Evolutionary conservation across 2,888 invertebrate species (phyloP).

Genomic region (Pollenia angustigena): DNA sequence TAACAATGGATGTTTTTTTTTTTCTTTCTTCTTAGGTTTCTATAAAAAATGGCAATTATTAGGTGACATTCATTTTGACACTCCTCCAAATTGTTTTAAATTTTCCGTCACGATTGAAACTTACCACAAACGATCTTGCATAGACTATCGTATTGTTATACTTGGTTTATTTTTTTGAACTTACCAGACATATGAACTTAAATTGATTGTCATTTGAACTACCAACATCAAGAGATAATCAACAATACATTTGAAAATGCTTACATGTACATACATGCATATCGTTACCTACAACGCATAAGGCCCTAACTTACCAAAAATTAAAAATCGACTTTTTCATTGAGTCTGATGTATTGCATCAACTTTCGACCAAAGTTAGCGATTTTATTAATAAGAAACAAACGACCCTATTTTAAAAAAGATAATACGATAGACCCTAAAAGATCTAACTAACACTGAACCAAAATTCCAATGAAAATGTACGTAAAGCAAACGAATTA

Average conservation of each 20-base stretch:
- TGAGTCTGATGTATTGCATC: no score
- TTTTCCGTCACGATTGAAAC: conserved; percentile 67
- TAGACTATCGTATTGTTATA: background rate
- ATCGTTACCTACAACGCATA: no score
- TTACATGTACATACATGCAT: background rate
- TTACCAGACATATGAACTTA: conserved; percentile 63
- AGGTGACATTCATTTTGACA: conserved; percentile 73
- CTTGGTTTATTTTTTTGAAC: conserved; percentile 46
- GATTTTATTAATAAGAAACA: no score
- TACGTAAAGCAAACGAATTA: no score
- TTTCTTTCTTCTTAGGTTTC: no score
- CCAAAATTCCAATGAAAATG: no score
- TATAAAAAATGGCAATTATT: background rate
- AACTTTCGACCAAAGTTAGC: no score
- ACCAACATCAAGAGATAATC: conserved; percentile 66
- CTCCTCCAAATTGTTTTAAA: conserved; percentile 71
- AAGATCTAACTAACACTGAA: no score
- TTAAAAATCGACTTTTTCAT: background rate
- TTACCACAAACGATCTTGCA: conserved; percentile 1
- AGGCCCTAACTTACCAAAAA: no score
- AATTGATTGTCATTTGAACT: conserved; percentile 71
- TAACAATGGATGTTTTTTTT: conserved; percentile 6
- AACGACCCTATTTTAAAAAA: no score
- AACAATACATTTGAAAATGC: conserved; percentile 7
- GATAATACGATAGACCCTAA: no score